These are phyloP conservation scores for Chitala chitala DNA, from an alignment of 2,113 vertebrate genomes.

Conservation along the genomic window DNA sequence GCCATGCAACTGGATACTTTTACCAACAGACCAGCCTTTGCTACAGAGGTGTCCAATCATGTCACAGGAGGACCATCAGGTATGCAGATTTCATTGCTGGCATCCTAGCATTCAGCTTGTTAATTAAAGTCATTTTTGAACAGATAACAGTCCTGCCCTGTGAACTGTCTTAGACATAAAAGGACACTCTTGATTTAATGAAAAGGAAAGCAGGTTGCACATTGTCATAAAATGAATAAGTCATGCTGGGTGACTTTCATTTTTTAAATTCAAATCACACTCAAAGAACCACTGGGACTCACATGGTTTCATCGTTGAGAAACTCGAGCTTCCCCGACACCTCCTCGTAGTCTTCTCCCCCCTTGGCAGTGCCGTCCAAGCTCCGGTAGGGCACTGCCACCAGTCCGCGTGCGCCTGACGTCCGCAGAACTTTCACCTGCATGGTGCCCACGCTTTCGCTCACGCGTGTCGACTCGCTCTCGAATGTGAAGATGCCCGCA, in stretches of 20 bases:
- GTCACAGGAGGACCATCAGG: background rate
- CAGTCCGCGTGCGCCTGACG: constrained; percentile 70
- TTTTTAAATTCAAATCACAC: background rate
- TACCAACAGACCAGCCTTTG: background rate
- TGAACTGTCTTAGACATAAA: background rate
- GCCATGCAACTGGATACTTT: background rate
- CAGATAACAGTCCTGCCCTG: background rate
- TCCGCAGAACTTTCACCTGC: constrained; percentile 71
- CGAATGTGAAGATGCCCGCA: constrained; percentile 72
- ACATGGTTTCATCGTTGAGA: constrained; percentile 77
- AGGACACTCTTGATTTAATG: background rate
- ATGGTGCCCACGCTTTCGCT: constrained; percentile 74
- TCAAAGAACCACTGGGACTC: constrained; percentile 42
- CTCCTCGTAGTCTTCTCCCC: constrained; percentile 70
- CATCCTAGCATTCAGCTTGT: background rate
- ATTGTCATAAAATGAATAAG: background rate
- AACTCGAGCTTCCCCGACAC: constrained; percentile 68
- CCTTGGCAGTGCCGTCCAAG: constrained; percentile 62
- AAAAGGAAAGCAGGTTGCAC: background rate
- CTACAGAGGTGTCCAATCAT: background rate
- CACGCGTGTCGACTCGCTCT: constrained; percentile 56
- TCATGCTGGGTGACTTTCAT: background rate
- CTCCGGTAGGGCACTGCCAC: constrained; percentile 70
- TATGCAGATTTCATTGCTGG: background rate
- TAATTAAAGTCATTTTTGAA: background rate